A percentile compares a stretch with the other conserved stretches of the same genome.
Conservation (phyloP, 2,113 vertebrate genomes). For the Amazona vittata region DNA sequence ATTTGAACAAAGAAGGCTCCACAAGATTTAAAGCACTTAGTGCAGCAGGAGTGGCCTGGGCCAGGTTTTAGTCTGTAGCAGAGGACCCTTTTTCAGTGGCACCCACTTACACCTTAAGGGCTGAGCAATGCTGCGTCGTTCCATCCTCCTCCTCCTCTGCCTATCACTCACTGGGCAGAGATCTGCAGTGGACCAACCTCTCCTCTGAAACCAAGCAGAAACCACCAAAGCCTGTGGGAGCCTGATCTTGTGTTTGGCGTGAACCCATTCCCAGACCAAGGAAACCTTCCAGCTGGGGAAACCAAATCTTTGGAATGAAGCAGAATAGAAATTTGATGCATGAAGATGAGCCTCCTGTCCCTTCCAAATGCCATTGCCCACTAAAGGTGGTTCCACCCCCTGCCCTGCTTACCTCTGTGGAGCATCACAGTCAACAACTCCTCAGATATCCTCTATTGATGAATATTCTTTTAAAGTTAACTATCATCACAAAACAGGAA, state of each 20-base stretch:
- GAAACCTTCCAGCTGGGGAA: background rate
- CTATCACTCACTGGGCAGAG: background rate
- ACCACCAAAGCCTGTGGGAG: background rate
- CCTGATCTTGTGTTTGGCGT: background rate
- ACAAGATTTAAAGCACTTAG: background rate
- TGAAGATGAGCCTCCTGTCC: background rate
- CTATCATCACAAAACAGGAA: background rate
- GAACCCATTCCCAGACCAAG: background rate
- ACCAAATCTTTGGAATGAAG: background rate
- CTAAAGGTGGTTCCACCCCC: too few relatives aligned
- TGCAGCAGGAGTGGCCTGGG: background rate
- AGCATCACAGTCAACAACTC: background rate
- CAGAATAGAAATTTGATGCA: background rate
- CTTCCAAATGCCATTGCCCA: fast-evolving
- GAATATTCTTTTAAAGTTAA: background rate
- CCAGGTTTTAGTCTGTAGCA: background rate
- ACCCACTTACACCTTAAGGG: background rate
- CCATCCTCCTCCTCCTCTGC: background rate
- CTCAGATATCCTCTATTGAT: background rate
- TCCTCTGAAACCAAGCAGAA: background rate
- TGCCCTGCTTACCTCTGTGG: fast-evolving
- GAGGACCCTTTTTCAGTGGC: background rate
- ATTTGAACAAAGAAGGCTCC: background rate
- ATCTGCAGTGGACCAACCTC: background rate
- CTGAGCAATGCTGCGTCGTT: background rate